These are phyloP conservation scores for Meiosimyza platycephala DNA, from an alignment of 2,888 invertebrate species.

Conservation along the genomic window DNA sequence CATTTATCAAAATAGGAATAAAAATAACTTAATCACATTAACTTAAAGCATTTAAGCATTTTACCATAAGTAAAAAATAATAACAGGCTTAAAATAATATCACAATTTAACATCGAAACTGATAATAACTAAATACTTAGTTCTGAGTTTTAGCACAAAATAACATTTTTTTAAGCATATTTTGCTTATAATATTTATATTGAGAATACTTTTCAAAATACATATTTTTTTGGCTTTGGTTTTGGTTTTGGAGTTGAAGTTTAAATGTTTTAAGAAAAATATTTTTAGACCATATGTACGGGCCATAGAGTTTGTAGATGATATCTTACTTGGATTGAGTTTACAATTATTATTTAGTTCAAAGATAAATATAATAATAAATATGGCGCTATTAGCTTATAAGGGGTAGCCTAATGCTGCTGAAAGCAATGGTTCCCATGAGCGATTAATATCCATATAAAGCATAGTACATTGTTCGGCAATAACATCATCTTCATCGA, in stretches of 20 bases:
- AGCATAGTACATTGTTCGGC: slow-evolving; percentile 65
- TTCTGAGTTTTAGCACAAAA: neutral
- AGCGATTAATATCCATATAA: slow-evolving; percentile 65
- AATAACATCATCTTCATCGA: slow-evolving; percentile 64
- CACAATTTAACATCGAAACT: slow-evolving; percentile 6
- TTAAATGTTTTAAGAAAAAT: too few relatives aligned
- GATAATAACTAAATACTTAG: slow-evolving; percentile 8
- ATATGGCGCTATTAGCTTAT: slow-evolving; percentile 44
- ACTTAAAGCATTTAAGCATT: slow-evolving; percentile 15
- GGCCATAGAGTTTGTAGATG: too few relatives aligned
- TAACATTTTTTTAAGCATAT: too few relatives aligned
- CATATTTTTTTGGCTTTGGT: too few relatives aligned
- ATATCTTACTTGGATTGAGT: too few relatives aligned
- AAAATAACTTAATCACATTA: slow-evolving; percentile 19
- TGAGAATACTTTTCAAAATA: too few relatives aligned
- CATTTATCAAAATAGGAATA: neutral
- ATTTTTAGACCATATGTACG: too few relatives aligned
- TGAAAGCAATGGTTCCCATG: slow-evolving; percentile 66
- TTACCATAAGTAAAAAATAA: slow-evolving; percentile 5
- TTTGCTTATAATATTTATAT: too few relatives aligned
- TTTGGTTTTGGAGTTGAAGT: too few relatives aligned
- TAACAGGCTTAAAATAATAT: slow-evolving; percentile 22
- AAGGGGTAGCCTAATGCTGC: slow-evolving; percentile 65
- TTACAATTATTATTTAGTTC: too few relatives aligned
- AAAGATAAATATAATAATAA: too few relatives aligned